A percentile compares a stretch with the other conserved stretches of the same genome.
These are phyloP conservation scores for Coracopsis vasa DNA, from an alignment of 2,113 vertebrate genomes.

Conservation along the genomic window DNA sequence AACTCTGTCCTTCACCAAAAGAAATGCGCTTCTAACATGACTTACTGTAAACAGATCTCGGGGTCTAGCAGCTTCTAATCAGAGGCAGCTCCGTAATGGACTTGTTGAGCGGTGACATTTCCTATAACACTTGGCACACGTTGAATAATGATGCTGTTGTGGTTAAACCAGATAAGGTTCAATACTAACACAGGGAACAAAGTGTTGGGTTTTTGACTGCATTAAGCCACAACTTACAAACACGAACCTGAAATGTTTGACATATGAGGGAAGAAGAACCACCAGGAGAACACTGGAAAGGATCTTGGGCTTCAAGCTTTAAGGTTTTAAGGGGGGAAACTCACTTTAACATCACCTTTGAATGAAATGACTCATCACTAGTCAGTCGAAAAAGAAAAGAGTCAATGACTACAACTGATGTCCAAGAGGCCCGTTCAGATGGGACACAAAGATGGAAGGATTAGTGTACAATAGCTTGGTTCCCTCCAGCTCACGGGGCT, in stretches of 20 bases:
- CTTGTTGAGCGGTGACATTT: constrained; percentile 38
- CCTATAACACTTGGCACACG: constrained; percentile 3
- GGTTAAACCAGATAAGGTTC: constrained; percentile 47
- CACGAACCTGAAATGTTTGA: constrained; percentile 31
- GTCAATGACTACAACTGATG: background rate
- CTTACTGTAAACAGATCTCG: constrained; percentile 51
- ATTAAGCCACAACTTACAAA: constrained; percentile 52
- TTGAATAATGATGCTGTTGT: background rate
- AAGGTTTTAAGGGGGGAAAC: background rate
- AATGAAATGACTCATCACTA: background rate
- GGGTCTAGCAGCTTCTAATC: constrained; percentile 39
- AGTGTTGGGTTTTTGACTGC: background rate
- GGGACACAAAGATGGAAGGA: background rate
- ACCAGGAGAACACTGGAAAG: background rate
- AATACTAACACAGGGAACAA: background rate
- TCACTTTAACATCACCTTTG: background rate
- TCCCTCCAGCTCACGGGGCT: background rate
- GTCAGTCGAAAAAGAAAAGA: background rate
- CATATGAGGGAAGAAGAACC: background rate
- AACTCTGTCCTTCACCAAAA: constrained; percentile 58
- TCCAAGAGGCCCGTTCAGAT: background rate
- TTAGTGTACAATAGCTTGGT: background rate
- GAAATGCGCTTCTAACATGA: constrained; percentile 40
- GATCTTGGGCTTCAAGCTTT: background rate
- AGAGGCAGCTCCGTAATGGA: constrained; percentile 52